Conservation (phyloP, 2,113 vertebrate genomes). For the Phylloscopus trochilus region DNA sequence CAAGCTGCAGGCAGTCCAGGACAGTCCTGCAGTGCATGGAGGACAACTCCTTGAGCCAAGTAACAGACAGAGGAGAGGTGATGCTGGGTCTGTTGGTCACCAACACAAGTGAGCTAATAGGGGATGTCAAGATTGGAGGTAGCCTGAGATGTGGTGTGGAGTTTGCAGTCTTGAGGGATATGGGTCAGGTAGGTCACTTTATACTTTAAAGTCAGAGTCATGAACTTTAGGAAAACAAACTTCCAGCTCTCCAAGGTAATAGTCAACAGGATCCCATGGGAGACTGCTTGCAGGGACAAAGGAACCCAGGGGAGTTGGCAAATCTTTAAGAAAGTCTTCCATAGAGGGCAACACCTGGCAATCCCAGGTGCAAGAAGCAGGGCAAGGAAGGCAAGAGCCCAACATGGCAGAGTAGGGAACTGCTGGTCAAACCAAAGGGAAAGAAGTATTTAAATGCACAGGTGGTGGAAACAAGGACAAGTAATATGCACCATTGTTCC, state of each 20-base stretch:
- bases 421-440: not conserved
- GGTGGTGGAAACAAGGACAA: not conserved
- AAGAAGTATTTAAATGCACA: not conserved
- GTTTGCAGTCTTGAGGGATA: not conserved
- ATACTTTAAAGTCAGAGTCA: not conserved
- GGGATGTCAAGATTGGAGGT: not conserved
- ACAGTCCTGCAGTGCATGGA: not conserved
- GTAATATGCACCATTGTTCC: rapidly evolving
- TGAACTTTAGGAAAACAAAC: not conserved
- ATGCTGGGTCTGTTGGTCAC: not conserved
- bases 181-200: too few relatives aligned
- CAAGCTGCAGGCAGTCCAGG: not conserved
- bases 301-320: not conserved
- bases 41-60: not conserved
- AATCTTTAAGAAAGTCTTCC: not conserved
- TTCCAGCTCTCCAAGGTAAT: not conserved
- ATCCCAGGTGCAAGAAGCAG: not conserved
- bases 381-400: not conserved
- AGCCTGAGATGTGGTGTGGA: not conserved
- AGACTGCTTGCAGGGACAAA: not conserved
- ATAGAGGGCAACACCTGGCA: not conserved
- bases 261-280: not conserved
- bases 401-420: not conserved
- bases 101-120: not conserved
- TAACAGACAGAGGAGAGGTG: rapidly evolving